Evolutionary conservation across 2,113 vertebrate species (phyloP).

Genomic region (Chlorodrepanis virens): DNA sequence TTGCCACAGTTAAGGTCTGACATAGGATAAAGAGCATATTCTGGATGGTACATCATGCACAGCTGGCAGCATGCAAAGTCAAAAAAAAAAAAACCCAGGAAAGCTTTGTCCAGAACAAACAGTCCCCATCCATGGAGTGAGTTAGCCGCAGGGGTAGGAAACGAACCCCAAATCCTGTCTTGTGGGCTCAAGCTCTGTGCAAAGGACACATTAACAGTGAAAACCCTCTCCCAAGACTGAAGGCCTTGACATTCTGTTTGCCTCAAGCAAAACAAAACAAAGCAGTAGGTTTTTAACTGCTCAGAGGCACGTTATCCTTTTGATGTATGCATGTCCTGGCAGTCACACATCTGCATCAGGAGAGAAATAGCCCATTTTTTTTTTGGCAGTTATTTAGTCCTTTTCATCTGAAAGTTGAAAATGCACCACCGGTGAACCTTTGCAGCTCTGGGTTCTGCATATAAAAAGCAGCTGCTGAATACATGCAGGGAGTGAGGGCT

Average conservation of each 20-base stretch:
- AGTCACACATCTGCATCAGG: slow-evolving; percentile 41
- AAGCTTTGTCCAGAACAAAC: slow-evolving; percentile 39
- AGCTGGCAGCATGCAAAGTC: not conserved
- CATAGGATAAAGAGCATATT: not conserved
- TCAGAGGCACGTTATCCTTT: slow-evolving; percentile 21
- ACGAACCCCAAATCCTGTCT: not conserved
- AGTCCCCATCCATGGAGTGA: not conserved
- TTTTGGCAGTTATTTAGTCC: slow-evolving; percentile 50
- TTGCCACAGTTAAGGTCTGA: not conserved
- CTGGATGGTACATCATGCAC: not conserved
- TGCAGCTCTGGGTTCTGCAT: not conserved
- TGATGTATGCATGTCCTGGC: slow-evolving; percentile 35
- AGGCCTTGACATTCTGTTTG: slow-evolving; percentile 2
- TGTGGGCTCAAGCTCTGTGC: not conserved
- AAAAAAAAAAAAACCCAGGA: not conserved
- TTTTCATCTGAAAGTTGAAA: slow-evolving; percentile 53
- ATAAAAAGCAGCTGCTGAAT: slow-evolving; percentile 44
- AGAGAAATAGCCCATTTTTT: not conserved
- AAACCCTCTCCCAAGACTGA: slow-evolving; percentile 42
- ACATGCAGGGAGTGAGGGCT: not conserved
- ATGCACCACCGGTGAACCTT: not conserved
- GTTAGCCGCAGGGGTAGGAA: not conserved
- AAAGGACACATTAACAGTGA: not conserved
- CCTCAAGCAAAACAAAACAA: slow-evolving; percentile 43
- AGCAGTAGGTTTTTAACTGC: slow-evolving; percentile 27